phyloP scores from a whole-genome alignment of 2,797 vertebrate genomes.

The Gymnocypris eckloni region DNA sequence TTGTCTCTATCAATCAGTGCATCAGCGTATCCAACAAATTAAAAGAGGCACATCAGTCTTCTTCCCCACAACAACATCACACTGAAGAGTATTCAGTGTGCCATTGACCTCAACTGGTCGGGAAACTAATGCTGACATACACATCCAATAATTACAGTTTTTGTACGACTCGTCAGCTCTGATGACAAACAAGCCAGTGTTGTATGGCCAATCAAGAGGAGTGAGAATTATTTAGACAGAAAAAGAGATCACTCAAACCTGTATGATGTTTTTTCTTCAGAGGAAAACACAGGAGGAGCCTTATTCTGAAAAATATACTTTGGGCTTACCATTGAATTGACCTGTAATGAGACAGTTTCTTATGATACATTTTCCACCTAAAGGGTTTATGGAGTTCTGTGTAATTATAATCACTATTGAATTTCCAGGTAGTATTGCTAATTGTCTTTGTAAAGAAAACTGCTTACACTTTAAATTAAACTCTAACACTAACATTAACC shows the following conservation, averaged over 20 bases:
- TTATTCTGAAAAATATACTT: background rate
- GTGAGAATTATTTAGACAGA: background rate
- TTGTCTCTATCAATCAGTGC: slow-evolving; percentile 42
- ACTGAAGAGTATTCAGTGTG: slow-evolving; percentile 17
- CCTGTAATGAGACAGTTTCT: too few relatives aligned
- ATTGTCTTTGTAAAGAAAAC: background rate
- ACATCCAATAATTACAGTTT: slow-evolving; percentile 17
- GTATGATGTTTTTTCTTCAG: background rate
- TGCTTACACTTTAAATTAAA: background rate
- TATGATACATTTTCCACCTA: background rate
- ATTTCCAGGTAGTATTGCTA: background rate
- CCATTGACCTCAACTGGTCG: slow-evolving; percentile 13
- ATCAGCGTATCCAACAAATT: slow-evolving; percentile 21
- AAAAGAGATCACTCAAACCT: background rate
- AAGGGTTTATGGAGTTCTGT: background rate
- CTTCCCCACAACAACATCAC: slow-evolving; percentile 2
- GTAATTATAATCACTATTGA: background rate
- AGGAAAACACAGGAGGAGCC: background rate
- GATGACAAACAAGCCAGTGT: slow-evolving; percentile 11
- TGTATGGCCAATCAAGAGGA: slow-evolving; percentile 2
- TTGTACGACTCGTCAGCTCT: slow-evolving; percentile 10
- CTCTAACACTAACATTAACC: too few relatives aligned
- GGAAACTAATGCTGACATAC: slow-evolving; percentile 30
- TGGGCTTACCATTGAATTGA: background rate
- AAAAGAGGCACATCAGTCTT: slow-evolving; percentile 20